These are phyloP conservation scores for Coenobita brevimanus DNA, from an alignment of 1,140 invertebrate species.

Conservation along the genomic window DNA sequence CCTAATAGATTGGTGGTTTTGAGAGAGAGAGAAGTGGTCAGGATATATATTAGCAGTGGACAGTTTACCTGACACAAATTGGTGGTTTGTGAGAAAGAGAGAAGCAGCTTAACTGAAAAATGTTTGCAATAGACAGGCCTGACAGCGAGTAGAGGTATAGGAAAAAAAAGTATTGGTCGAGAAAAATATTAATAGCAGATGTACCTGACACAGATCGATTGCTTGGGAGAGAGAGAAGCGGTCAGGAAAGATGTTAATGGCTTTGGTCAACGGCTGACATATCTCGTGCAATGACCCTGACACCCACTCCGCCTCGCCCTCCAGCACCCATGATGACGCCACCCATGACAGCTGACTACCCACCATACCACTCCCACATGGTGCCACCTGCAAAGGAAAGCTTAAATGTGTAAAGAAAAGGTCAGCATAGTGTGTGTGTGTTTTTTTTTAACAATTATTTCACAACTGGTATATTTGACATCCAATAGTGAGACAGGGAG, in stretches of 20 bases:
- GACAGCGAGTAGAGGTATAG: no score
- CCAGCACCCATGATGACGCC: neutral
- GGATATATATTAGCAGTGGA: no score
- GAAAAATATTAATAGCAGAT: no score
- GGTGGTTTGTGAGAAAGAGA: no score
- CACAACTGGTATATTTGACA: no score
- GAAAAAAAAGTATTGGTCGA: no score
- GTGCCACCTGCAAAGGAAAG: neutral
- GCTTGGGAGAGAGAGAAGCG: slow-evolving; percentile 12
- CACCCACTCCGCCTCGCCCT: slow-evolving; percentile 3
- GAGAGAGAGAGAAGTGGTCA: no score
- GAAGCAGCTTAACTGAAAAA: no score
- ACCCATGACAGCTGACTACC: slow-evolving; percentile 13
- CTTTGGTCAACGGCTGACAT: neutral
- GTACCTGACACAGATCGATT: slow-evolving; percentile 9
- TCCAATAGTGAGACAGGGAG: no score
- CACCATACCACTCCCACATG: neutral
- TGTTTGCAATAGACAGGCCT: no score
- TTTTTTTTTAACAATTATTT: neutral
- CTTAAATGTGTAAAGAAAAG: neutral
- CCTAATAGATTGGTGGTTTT: no score
- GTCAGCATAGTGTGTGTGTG: neutral
- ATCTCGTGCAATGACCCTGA: neutral
- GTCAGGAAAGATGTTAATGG: slow-evolving; percentile 17
- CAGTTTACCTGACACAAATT: no score